These are phyloP conservation scores for Propithecus deckenii DNA, from an alignment of 2,797 vertebrate species.

Conservation along the genomic window DNA sequence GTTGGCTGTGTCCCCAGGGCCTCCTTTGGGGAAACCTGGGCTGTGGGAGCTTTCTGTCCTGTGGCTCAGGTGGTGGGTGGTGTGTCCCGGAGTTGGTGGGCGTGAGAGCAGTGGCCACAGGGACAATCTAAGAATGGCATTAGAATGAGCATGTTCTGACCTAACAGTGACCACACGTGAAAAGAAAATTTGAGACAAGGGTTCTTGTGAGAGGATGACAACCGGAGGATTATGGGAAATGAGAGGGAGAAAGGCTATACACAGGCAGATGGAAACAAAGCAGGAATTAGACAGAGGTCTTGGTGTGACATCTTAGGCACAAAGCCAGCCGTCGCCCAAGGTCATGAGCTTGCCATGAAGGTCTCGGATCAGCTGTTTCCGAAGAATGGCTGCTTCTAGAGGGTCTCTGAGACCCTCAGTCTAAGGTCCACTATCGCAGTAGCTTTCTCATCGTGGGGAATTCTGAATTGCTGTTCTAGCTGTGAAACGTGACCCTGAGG, in stretches of 20 bases:
- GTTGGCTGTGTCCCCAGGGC: not conserved
- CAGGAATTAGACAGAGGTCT: not conserved
- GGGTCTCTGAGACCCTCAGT: not conserved
- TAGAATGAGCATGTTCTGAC: not conserved
- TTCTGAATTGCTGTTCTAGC: not conserved
- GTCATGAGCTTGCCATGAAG: not conserved
- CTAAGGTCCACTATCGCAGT: not conserved
- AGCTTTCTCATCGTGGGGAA: not conserved
- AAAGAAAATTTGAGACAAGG: not conserved
- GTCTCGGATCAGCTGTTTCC: not conserved
- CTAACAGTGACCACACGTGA: not conserved
- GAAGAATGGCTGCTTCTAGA: not conserved
- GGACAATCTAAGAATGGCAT: not conserved
- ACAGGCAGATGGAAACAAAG: not conserved
- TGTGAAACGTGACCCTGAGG: not conserved
- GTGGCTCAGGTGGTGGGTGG: not conserved
- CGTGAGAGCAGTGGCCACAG: not conserved
- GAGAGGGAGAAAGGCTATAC: not conserved
- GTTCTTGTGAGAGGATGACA: not conserved
- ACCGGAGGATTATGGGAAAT: not conserved
- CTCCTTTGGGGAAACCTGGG: not conserved
- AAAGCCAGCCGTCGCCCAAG: not conserved
- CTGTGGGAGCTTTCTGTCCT: not conserved
- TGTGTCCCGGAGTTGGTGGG: not conserved
- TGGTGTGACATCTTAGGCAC: not conserved